A percentile compares a stretch with the other conserved stretches of the same genome.
These are phyloP conservation scores for Plebejus melissa DNA, from an alignment of 2,888 invertebrate genomes.

Conservation along the genomic window DNA sequence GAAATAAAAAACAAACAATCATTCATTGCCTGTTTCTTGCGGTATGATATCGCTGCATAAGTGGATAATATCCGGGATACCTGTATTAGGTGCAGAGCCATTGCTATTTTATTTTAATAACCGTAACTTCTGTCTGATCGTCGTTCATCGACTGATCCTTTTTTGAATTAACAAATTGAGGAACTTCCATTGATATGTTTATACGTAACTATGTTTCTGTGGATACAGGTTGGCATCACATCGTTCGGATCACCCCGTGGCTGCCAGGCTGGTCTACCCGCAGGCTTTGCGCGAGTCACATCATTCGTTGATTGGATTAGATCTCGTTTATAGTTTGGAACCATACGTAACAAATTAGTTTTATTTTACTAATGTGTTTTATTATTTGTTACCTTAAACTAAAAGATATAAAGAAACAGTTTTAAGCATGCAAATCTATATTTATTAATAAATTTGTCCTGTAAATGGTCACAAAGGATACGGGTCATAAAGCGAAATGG, in stretches of 20 bases:
- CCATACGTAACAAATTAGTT: background rate
- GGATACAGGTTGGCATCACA: slow-evolving; percentile 36
- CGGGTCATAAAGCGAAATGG: background rate
- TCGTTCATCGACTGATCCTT: too few species aligned
- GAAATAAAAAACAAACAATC: too few species aligned
- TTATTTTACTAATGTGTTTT: background rate
- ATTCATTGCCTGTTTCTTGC: too few species aligned
- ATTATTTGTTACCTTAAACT: background rate
- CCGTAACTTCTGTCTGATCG: too few species aligned
- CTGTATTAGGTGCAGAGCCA: too few species aligned
- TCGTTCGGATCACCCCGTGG: slow-evolving; percentile 40
- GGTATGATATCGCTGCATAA: too few species aligned
- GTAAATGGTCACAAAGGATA: background rate
- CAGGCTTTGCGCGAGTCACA: slow-evolving; percentile 42
- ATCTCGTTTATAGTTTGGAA: slow-evolving; percentile 22
- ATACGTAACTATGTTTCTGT: background rate
- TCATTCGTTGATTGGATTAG: slow-evolving; percentile 41
- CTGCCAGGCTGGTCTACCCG: slow-evolving; percentile 40
- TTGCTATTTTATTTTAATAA: too few species aligned
- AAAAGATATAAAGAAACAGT: background rate
- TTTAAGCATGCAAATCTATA: background rate
- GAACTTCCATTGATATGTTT: too few species aligned
- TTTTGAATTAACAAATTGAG: too few species aligned
- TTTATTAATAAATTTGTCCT: background rate
- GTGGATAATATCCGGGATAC: too few species aligned